phyloP scores from a whole-genome alignment of 2,797 vertebrate genomes.

The Potorous gilbertii region DNA sequence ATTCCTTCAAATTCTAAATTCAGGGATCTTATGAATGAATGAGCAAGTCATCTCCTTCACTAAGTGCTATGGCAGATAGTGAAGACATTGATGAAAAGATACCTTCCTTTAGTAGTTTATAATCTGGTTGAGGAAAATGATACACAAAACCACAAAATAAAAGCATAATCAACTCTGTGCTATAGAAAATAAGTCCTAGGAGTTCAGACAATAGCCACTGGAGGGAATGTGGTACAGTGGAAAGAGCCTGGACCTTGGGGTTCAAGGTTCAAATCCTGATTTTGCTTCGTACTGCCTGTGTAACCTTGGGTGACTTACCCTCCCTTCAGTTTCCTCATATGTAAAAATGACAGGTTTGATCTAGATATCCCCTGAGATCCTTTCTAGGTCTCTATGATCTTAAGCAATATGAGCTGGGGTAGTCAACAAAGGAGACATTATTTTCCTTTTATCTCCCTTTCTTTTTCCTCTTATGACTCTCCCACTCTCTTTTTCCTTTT shows the following conservation, averaged over 20 bases:
- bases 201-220: not conserved
- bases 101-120: not conserved
- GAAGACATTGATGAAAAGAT: not conserved
- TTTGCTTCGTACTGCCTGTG: not conserved
- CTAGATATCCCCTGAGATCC: not conserved
- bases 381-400: not conserved
- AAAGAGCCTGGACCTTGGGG: not conserved
- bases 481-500: slow-evolving; percentile 8
- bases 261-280: not conserved
- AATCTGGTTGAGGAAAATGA: not conserved
- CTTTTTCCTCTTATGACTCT: not conserved
- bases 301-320: not conserved
- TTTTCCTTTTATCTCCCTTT: not conserved
- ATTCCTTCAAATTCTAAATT: not conserved
- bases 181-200: not conserved
- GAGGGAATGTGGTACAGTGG: not conserved
- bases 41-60: not conserved
- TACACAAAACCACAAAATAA: not conserved
- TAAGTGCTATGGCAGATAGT: not conserved
- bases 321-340: not conserved
- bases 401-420: not conserved
- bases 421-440: not conserved
- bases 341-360: not conserved
- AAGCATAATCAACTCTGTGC: not conserved
- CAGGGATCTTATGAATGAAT: not conserved